These are phyloP conservation scores for Pyralis farinalis DNA, from an alignment of 2,888 invertebrate genomes.

Conservation along the genomic window DNA sequence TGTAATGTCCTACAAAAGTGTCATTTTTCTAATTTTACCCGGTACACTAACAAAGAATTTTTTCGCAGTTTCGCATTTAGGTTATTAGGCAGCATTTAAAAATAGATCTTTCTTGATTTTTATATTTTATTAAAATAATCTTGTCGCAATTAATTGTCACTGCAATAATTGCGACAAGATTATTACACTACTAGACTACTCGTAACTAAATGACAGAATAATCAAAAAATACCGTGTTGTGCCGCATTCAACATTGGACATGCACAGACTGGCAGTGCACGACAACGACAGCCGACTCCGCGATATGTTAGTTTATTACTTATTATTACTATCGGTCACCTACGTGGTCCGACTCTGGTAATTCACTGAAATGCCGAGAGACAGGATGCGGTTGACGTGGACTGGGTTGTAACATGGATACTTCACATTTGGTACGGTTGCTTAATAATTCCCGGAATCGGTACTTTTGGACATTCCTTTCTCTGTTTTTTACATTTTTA, in stretches of 20 bases:
- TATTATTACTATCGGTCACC: slow-evolving; percentile 25
- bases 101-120: too few relatives aligned
- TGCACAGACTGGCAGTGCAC: slow-evolving; percentile 7
- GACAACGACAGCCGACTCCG: slow-evolving; percentile 24
- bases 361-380: slow-evolving; percentile 2
- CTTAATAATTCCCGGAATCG: slow-evolving; percentile 8
- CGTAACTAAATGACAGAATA: too few relatives aligned
- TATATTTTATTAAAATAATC: too few relatives aligned
- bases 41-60: too few relatives aligned
- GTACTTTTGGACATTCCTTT: background rate
- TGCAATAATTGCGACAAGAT: too few relatives aligned
- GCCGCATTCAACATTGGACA: slow-evolving; percentile 1
- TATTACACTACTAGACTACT: too few relatives aligned
- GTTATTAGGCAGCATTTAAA: too few relatives aligned
- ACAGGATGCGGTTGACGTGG: slow-evolving; percentile 7
- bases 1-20: too few relatives aligned
- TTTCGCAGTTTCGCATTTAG: too few relatives aligned
- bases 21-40: too few relatives aligned
- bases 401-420: background rate
- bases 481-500: background rate
- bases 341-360: slow-evolving; percentile 9
- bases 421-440: background rate
- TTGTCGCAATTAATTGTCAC: too few relatives aligned
- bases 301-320: slow-evolving; percentile 29
- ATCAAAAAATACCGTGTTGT: too few relatives aligned